Conservation (phyloP, 2,888 invertebrate genomes). For the Tyria jacobaeae region DNA sequence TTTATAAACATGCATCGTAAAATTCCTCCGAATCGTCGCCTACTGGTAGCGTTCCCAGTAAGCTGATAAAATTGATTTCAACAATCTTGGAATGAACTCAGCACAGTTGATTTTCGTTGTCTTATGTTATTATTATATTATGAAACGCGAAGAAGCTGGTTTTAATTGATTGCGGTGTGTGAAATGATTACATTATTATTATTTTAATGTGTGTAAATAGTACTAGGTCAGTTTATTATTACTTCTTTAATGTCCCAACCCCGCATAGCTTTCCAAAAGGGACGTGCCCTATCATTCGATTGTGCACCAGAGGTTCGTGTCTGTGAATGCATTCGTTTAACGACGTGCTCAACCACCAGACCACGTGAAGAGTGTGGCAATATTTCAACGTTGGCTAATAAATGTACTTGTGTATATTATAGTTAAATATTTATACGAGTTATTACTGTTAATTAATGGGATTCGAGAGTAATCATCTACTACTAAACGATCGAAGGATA, state of each 20-base stretch:
- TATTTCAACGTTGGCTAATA: background rate
- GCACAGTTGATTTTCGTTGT: too few species aligned
- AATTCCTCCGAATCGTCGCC: too few species aligned
- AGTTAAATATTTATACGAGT: background rate
- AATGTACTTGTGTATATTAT: background rate
- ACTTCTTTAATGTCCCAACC: constrained; percentile 4
- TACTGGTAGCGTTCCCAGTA: too few species aligned
- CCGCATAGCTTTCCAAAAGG: background rate
- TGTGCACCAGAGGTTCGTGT: constrained; percentile 16
- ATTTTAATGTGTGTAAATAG: background rate
- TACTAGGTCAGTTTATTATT: background rate
- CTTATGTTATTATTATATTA: too few species aligned
- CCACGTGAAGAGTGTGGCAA: constrained; percentile 5
- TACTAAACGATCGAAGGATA: too few species aligned
- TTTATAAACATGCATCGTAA: too few species aligned
- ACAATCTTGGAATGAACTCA: too few species aligned
- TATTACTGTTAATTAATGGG: background rate
- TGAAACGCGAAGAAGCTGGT: too few species aligned
- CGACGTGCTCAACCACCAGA: constrained; percentile 14
- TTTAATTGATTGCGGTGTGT: too few species aligned
- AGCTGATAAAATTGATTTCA: too few species aligned
- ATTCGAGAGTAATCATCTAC: too few species aligned
- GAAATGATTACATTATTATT: too few species aligned
- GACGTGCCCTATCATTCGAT: constrained; percentile 22
- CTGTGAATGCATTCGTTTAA: constrained; percentile 35